Base-by-base conservation (phyloP, 2,797 vertebrate genomes). In the Phataginus tetradactyla region DNA sequence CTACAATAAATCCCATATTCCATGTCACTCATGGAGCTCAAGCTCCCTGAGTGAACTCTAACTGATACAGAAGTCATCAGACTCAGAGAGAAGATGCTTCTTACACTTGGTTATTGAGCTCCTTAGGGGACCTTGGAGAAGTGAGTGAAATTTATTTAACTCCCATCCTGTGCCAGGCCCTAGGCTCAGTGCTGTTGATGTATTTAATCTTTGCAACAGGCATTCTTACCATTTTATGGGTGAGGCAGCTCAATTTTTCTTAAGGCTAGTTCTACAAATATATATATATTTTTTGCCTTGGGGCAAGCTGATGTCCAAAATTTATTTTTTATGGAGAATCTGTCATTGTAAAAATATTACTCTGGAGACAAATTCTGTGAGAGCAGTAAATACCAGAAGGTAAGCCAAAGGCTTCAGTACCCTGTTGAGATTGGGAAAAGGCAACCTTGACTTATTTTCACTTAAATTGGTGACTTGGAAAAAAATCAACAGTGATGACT, bases 391-490 rank as follows among this genome's bases (percentile, higher is more conserved):
- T 97, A 79, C 86, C 75, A 97, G 77, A 96, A 87, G 74, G 25
- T 11, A 90, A 96, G 94, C 91, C 95, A 95, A 94, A 87, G 95
- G 61, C 72, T 94, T 95, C 86, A 95, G 79, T 63, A 84, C 71
- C 89, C 95, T 95, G 86, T 91, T 94, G 89, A 97, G 86, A 89
- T 14, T 72, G 87, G 93, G 81, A 96, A 96, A 77, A 91, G 68
- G 51, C 71, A 95, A 57, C 87, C 66, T 63, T 96, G 85, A 93
- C 94, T 96, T 95, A 93, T 96, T 97, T 96, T 97, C 68, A 95
- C 87, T 97, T 93, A 85, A 96, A 86, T 97, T 96, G 97, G 88
- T 99, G 84, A 96, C 71, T 91, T 92, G 83, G 84, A 96, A 89
- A 83, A 96, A 88, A 63, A 37, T 89, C 95, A 97, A 49, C 34